A percentile compares a stretch with the other conserved stretches of the same genome.
phyloP scores from a whole-genome alignment of 2,797 vertebrate species.

The Lerista edwardsae region DNA sequence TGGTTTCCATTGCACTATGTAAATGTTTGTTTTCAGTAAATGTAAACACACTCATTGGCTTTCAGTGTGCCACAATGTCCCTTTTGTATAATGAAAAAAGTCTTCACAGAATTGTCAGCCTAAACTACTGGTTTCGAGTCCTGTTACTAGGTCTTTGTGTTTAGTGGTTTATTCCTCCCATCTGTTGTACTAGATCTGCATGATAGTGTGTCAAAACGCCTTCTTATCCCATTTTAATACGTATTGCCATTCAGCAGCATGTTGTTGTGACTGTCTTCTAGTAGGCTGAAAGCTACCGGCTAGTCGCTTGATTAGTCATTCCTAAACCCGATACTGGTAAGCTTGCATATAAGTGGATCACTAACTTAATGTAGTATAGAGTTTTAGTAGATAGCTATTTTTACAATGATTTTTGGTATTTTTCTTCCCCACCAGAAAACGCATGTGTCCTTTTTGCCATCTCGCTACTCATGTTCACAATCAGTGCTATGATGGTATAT shows the following conservation, averaged over 20 bases:
- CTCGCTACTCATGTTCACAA: constrained; percentile 98
- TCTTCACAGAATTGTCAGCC: neutral
- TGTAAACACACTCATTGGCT: neutral
- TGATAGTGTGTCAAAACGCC: too few relatives aligned
- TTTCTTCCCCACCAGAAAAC: constrained; percentile 83
- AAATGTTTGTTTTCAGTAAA: neutral
- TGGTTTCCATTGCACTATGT: neutral
- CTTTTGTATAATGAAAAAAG: neutral
- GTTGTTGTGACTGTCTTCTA: neutral
- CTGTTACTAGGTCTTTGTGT: too few relatives aligned
- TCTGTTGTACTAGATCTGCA: too few relatives aligned
- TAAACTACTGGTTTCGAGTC: neutral
- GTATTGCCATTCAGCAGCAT: neutral
- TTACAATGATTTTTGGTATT: neutral
- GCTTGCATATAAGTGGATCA: neutral
- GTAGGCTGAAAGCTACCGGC: neutral
- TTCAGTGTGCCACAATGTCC: neutral
- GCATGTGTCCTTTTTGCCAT: constrained; percentile 96
- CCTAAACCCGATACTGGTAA: neutral
- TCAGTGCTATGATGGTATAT: constrained; percentile 99
- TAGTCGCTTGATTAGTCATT: neutral
- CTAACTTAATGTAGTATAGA: neutral
- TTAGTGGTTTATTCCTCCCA: too few relatives aligned
- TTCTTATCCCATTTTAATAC: neutral
- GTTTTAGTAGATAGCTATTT: neutral